Base-by-base conservation (phyloP, 2,797 vertebrate species). In the Muscicapa comitata region DNA sequence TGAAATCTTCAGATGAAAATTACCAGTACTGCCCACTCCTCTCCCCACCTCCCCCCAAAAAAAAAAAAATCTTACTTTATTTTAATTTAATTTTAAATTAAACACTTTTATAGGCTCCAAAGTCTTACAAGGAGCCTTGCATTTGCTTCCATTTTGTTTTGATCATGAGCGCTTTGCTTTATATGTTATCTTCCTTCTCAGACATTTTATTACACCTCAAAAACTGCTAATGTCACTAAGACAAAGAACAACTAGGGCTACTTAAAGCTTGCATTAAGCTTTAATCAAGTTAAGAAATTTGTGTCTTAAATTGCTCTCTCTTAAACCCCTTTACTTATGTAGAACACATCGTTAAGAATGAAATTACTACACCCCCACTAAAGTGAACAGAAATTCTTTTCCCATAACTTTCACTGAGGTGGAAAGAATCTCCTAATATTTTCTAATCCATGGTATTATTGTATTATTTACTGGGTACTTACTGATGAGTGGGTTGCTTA, bases 1-100 rank as follows among this genome's bases (percentile, higher is more conserved):
- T 65, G 61, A 94, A 81, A 83, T 77, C 25, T 76, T 76, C 66
- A 89, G 72, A 83, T 12, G 3, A 50, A 87, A 78, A 67, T 40
- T 61, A 68, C 23, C 23, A 26, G 28, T 35, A 77, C 8, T 31
- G 11, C 7, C 25, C 5, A 3, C 4, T 16, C 2, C 9, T 7
- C 12, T 8, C 4, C 2, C 15, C 8, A 14, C 5, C 6, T 0
- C 4, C 53, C 72, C 57, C 35, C 35, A 35, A 35, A 35, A 35
- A n/a, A 63, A 82, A 63, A 7, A 8, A 47, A 53, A 3, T 15
- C 11, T 13, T 59, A 11, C 21, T 92, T 57, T 96, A 73, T 75
- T 96, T 94, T 92, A 42, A 33, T 18, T 68, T 61, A 50, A 63
- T 53, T 77, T 55, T 31, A 85, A 68, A 86, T 90, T 6, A 70